phyloP scores from a whole-genome alignment of 2,888 invertebrate genomes.

The Lasioglossum zephyrum region DNA sequence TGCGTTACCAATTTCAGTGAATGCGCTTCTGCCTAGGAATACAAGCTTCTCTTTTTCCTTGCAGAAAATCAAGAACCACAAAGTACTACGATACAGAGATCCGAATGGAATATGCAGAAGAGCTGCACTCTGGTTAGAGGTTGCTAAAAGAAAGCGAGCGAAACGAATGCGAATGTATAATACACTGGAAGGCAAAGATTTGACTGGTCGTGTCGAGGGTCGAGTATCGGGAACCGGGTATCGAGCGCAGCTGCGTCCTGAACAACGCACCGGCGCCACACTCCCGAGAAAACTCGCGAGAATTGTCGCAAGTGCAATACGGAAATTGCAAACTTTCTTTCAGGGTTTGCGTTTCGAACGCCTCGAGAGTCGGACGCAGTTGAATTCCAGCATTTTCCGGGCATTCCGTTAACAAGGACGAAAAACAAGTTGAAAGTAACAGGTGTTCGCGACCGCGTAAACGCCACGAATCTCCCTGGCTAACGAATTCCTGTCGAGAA shows the following conservation, averaged over 20 bases:
- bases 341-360: not conserved
- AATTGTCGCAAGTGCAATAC: not conserved
- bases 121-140: not conserved
- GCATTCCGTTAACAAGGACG: slow-evolving; percentile 6
- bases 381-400: not conserved
- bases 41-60: too few relatives aligned
- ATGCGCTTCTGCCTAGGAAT: too few relatives aligned
- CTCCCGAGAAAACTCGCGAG: not conserved
- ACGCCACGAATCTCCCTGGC: not conserved
- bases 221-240: not conserved
- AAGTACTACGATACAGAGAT: too few relatives aligned
- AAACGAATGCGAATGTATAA: slow-evolving; percentile 8
- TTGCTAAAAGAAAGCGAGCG: not conserved
- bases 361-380: not conserved
- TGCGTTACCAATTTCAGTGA: too few relatives aligned
- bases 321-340: slow-evolving; percentile 4
- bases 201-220: not conserved
- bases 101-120: too few relatives aligned
- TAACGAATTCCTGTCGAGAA: not conserved
- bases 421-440: slow-evolving; percentile 18
- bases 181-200: not conserved
- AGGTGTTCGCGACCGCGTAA: slow-evolving; percentile 18
- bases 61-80: too few relatives aligned
- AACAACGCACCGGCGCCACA: not conserved
- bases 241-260: not conserved